Evolutionary conservation across 2,113 vertebrate genomes (phyloP), one percentile per base, ranked within the genome.

Genomic region (Megaceryle maxima): DNA sequence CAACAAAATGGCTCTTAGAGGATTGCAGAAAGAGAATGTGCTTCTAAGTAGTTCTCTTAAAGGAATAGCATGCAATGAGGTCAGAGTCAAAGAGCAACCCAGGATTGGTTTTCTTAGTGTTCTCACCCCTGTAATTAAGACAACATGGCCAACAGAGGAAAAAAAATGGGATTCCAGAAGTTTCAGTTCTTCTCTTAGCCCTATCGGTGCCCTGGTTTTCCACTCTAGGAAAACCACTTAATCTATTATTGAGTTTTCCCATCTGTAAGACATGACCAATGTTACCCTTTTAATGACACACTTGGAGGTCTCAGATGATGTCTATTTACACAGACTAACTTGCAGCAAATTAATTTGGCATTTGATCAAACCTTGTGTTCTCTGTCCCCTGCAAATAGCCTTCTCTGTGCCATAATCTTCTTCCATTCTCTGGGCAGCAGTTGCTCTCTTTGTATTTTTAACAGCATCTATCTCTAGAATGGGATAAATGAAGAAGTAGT

Each of bases 331-430:
- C 39, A 76, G 44, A 53, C 31, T 87, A 89, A 82, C 63, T 84
- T 79, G 53, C 66, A 79, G 86, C 57, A 88, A 93, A 93, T 92
- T 88, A 81, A 60, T 75, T 75, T 93, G 79, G 60, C 72, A 48
- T 75, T 80, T 88, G 64, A 90, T 83, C 90, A 92, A 72, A 74
- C 60, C 43, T 86, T 51, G 19, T 29, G 29, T 60, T 90, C 68
- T 92, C 59, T 66, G n/a, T 64, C n/a, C 75, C 31, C 50, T 92
- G 56, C 37, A 92, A 89, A n/a, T 24, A 81, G 29, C 35, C 37
- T 53, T 66, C 62, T 92, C 43, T 48, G 66, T 67, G 56, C 39
- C 5, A 2, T 22, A 90, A 74, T 16, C 59, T 41, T 13, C 50
- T 93, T 75, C 63, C 9, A 4, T 66, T 69, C 75, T 74, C 82